Base-by-base conservation (phyloP, 2,113 vertebrate genomes). In the Microcebus murinus region DNA sequence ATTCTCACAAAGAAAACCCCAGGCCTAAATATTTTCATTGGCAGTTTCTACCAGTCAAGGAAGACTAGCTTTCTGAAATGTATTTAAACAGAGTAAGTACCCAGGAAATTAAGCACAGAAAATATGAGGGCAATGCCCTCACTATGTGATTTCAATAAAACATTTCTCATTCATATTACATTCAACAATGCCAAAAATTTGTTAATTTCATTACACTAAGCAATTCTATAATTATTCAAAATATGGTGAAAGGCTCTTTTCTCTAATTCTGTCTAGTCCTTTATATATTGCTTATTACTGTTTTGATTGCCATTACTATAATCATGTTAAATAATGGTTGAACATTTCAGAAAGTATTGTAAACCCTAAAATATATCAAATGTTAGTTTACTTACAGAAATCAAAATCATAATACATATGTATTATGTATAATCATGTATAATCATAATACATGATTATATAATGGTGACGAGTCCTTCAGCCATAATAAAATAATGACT, bases 241-340 rank as follows among this genome's bases (percentile, higher is more conserved):
- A 91, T 74, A 57, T 42, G 42, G 18, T 86, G n/a, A 86, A 80
- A 59, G 76, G 36, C 34, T 68, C 84, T 57, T 34, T 59, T 55
- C 42, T 71, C 65, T 55, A 71, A 55, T 80, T 81, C 45, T 45
- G 5, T 65, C 29, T 45, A 59, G 65, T 73, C 42, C 42, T 87
- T 55, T 55, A 39, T 36, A 55, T 36, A 55, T 68, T 92, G 70
- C 99, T 99, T 98, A 99, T 99, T 98, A 99, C 99, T 36, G 99
- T 99, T 97, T 99, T 99, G 87, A 99, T 99, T 39, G 99, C 99
- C 99, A 99, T 99, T 98, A 99, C 99, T 87, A 99, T 98, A 48
- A 99, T 99, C 98, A 57, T 93, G 95, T 98, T 99, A 97, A 99
- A 99, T 52, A 99, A 98, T 98, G 96, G 95, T 98, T 90, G 99